Evolutionary conservation across 1,140 invertebrate genomes (phyloP), one percentile per base, ranked within the genome.

Genomic region (Drosophila asahinai): DNA sequence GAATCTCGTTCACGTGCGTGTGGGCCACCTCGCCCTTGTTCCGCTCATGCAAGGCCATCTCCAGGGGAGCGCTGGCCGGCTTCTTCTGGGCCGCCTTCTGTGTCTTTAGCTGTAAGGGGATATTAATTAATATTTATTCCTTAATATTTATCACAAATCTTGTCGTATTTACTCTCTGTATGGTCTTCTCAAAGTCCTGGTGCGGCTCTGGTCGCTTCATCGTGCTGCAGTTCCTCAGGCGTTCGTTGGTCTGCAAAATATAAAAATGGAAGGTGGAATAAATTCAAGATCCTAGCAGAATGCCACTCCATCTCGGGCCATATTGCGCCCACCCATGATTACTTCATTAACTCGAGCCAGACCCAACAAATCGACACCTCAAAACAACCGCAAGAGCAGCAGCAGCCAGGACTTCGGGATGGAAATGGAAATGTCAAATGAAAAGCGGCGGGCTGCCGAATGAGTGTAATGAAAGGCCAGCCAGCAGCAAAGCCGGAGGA

Each of bases 121-220:
- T 14, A 40, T 0, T 14, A 8, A 19, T 52, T 5, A 17, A 40
- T 19, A 48, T 30, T 33, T 15, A n/a, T 22, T 17, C 14, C 8
- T 11, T 3, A 11, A 40, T 11, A 40, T 4, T 15, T 22, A 6
- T n/a, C 14, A 2, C 6, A 12, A 43, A 15, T 59, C 30, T 15
- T 60, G 25, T 42, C 11, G 68, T 80, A 83, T 66, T 93, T 93
- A 93, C 92, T 63, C 92, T 77, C 78, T 93, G 90, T 80, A 93
- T 93, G 68, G 92, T 93, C 80, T 93, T 92, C 75, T 93, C 92
- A 51, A 93, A 93, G 62, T 93, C 92, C 77, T 93, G 92, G 58
- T 92, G 92, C 12, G 92, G 92, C 48, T 93, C 92, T 2, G 90
- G 86, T 36, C 91, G 79, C 59, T 92, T 93, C 79, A 92, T 91